Conservation (phyloP, 2,797 vertebrate species). For the Emys orbicularis region DNA sequence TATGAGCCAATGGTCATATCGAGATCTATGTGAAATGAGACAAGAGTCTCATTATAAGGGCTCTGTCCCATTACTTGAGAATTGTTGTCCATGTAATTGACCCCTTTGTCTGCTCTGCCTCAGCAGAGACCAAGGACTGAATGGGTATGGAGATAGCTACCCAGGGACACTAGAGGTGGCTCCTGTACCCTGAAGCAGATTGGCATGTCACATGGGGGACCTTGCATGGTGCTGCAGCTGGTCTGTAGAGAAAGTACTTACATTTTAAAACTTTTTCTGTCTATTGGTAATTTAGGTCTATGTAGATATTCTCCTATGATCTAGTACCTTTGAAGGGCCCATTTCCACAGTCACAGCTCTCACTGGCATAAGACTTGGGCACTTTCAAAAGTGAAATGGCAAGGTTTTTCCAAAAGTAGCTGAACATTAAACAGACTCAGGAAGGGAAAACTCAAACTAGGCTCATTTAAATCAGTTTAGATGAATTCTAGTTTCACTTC, state of each 20-base stretch:
- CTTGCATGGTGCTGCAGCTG: background rate
- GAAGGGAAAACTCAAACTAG: background rate
- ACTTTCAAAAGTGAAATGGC: background rate
- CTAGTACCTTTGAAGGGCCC: background rate
- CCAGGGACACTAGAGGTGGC: background rate
- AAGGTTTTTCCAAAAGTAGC: background rate
- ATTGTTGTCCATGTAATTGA: background rate
- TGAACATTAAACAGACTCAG: constrained; percentile 30
- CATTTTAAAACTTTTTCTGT: too few relatives aligned
- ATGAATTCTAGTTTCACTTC: background rate
- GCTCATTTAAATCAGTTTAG: constrained; percentile 5
- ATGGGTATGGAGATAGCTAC: background rate
- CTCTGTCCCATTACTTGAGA: background rate
- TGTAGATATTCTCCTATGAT: background rate
- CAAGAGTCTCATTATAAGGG: background rate
- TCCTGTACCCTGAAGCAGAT: background rate
- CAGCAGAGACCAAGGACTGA: background rate
- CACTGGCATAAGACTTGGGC: background rate
- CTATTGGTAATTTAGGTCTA: background rate
- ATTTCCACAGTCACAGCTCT: background rate
- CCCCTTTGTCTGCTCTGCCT: background rate
- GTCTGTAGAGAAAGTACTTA: background rate
- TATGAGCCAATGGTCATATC: background rate
- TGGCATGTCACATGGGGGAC: rapidly evolving
- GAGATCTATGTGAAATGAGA: background rate